Evolutionary conservation across 2,797 vertebrate species (phyloP), one percentile per base, ranked within the genome.

Genomic region (Phoebastria nigripes): DNA sequence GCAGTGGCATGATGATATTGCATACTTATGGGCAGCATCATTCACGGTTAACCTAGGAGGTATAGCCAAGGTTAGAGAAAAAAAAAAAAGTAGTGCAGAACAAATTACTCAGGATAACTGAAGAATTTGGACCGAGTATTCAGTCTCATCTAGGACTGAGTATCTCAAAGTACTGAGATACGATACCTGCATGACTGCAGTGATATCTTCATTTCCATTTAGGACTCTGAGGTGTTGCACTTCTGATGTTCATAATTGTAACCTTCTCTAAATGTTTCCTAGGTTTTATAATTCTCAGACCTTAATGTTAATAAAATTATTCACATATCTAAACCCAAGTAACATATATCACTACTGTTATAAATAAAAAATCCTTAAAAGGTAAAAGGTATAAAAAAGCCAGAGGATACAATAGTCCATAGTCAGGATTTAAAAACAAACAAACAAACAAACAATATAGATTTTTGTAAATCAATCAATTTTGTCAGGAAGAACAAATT

Each of bases 1-100:
- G 92, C 89, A 97, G 96, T 81, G 89, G 81, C 63, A 81, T 24
- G 26, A 85, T 67, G 95, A 96, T 95, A 97, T 51, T 95, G 89
- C 95, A 96, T 87, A 96, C 49, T 61, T 80, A 77, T 12, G 56
- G 81, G 44, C 25, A 92, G 51, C 12, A 62, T 39, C 51, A 44
- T 33, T 92, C 25, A 67, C 1, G 2, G 61, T 66, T 81, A 89
- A 89, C n/a, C 39, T 59, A 74, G 33, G 13, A 94, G 33, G 41
- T 70, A 79, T 19, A 82, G 35, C 10, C 54, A 89, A 73, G 13
- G 18, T 39, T 70, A 82, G 17, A 66, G 42, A 35, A 35, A 35
- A 59, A 82, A 72, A 63, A 87, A 73, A 13, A 0, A 62, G 24
- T 31, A 80, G 25, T 2, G 26, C 28, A 81, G 41, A 89, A 90